Evolutionary conservation across 2,797 vertebrate genomes (phyloP).

Genomic region (Xenopus petersii): DNA sequence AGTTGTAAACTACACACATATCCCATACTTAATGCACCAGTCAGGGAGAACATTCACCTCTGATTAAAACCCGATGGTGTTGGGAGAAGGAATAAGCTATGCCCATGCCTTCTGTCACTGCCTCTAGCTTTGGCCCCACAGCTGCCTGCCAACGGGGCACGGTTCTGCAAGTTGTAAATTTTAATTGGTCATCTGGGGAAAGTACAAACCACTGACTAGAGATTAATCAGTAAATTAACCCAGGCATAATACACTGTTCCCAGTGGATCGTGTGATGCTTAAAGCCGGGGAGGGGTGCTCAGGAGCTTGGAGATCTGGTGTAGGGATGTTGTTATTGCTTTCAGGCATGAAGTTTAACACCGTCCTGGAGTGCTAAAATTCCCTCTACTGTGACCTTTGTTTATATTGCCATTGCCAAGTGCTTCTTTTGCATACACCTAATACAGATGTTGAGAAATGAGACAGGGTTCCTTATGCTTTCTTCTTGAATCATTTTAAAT

Average conservation of each 20-base stretch:
- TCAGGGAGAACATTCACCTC: constrained; percentile 66
- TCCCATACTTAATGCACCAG: constrained; percentile 59
- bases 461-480: constrained; percentile 59
- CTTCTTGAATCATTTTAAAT: too few relatives aligned
- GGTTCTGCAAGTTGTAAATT: constrained; percentile 97
- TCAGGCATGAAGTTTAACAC: constrained; percentile 70
- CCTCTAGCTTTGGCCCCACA: constrained; percentile 85
- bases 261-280: constrained; percentile 81
- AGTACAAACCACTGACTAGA: constrained; percentile 98
- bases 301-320: constrained; percentile 67
- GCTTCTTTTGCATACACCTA: constrained; percentile 72
- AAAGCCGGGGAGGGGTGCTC: constrained; percentile 69
- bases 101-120: constrained; percentile 88
- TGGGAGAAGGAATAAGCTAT: constrained; percentile 53
- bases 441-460: constrained; percentile 74
- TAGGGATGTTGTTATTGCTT: constrained; percentile 71
- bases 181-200: constrained; percentile 99
- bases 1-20: constrained; percentile 60
- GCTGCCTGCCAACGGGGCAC: constrained; percentile 92
- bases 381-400: constrained; percentile 74
- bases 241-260: constrained; percentile 97
- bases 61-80: constrained; percentile 67
- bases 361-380: constrained; percentile 76
- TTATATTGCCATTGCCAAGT: constrained; percentile 81
- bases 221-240: constrained; percentile 99